Evolutionary conservation across 2,888 invertebrate species (phyloP).

Genomic region (Heliconius ismenius): DNA sequence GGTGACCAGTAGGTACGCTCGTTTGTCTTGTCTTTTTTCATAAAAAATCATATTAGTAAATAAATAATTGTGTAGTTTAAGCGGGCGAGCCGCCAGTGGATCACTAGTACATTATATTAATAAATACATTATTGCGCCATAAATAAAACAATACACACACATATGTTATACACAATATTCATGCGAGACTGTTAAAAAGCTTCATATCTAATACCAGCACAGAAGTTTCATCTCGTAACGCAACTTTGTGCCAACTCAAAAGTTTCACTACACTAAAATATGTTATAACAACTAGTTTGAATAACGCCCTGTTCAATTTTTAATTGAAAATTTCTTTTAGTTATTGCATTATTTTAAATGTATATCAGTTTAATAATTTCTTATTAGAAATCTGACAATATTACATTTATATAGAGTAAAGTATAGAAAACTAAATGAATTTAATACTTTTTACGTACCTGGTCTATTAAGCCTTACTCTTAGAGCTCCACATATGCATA

Average conservation of each 20-base stretch:
- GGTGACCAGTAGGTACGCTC: too few relatives aligned
- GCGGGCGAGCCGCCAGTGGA: too few relatives aligned
- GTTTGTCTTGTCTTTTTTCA: too few relatives aligned
- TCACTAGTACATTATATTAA: too few relatives aligned
- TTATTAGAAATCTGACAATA: background rate
- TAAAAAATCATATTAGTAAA: too few relatives aligned
- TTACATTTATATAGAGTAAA: background rate
- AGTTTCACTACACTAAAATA: conserved; percentile 71
- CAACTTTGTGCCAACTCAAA: conserved; percentile 74
- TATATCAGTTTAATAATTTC: background rate
- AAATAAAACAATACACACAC: background rate
- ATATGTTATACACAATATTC: background rate
- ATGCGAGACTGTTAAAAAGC: conserved; percentile 51
- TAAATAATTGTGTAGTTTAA: too few relatives aligned
- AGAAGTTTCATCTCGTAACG: conserved; percentile 67
- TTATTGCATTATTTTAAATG: background rate
- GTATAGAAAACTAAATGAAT: background rate
- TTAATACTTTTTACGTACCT: background rate
- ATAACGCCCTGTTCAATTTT: conserved; percentile 51
- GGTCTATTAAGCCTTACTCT: background rate
- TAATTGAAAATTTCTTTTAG: conserved; percentile 48
- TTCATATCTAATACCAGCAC: conserved; percentile 55
- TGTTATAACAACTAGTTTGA: conserved; percentile 56
- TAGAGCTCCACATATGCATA: conserved; percentile 7
- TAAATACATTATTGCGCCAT: too few relatives aligned